Conservation (phyloP, 23 tunicate species). For the Trididemnum miniatum region DNA sequence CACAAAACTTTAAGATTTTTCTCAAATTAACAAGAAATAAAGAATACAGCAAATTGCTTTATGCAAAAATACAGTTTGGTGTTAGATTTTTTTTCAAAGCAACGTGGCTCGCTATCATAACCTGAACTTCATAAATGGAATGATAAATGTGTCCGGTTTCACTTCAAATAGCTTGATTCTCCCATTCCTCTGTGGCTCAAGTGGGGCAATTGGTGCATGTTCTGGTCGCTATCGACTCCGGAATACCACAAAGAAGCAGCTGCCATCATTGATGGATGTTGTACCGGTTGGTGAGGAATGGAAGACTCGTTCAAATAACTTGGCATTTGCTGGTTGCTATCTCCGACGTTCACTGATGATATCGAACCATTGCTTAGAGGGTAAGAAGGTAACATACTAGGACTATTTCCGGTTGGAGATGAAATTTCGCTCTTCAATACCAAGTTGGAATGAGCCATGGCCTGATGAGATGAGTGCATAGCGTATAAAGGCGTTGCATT, state of each 20-base stretch:
- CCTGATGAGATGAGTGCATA: conserved; percentile 42
- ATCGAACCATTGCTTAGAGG: conserved; percentile 43
- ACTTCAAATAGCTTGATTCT: conserved; percentile 41
- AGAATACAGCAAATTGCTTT: no score
- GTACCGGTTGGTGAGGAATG: conserved; percentile 45
- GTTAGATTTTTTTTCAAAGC: no score
- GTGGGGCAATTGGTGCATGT: conserved; percentile 39
- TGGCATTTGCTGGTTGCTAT: conserved; percentile 26
- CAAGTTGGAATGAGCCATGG: conserved; percentile 43
- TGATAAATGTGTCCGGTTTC: no score
- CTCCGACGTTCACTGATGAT: conserved; percentile 5
- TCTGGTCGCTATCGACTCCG: conserved; percentile 49
- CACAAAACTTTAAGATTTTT: no score
- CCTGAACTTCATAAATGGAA: no score
- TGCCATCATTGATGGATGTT: conserved; percentile 61
- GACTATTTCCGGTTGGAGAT: conserved; percentile 63
- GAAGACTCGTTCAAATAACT: conserved; percentile 25
- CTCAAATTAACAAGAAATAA: no score
- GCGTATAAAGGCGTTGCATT: conserved; percentile 36
- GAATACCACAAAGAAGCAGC: conserved; percentile 69
- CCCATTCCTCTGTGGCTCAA: conserved; percentile 45
- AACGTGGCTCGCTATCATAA: no score
- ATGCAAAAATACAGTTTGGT: no score
- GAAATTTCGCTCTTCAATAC: conserved; percentile 84
- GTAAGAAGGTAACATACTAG: conserved; percentile 49